Evolutionary conservation across 1,140 invertebrate genomes (phyloP), one percentile per base, ranked within the genome.

Genomic region (Samia ricini): DNA sequence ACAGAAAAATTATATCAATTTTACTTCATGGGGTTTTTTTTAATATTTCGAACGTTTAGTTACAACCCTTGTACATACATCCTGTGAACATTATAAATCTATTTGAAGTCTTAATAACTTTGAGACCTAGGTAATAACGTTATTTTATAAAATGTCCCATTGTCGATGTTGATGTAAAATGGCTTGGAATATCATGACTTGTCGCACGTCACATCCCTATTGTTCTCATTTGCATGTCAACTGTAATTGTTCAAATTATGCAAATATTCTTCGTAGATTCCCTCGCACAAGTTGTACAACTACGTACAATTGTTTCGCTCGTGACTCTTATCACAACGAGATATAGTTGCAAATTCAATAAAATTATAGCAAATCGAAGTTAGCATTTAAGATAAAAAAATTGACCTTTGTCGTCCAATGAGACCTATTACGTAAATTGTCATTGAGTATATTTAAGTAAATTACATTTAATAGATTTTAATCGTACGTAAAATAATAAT

Each of bases 191-290:
- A 60, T 67, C 60, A 63, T 61, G 61, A 49, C 33, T 1, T 42
- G 33, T 42, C 33, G 10, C 33, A 42, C 33, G 33, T 15, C 48
- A 61, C 63, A 20, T 55, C 66, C n/a, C n/a, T 22, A 69, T 71
- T 66, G 61, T 70, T 64, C 59, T 49, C 55, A 71, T 71, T 71
- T 68, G 66, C 69, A 71, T 71, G 57, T 55, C 56, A 26, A 57
- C 29, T 24, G 49, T 67, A 73, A 73, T 70, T 65, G 55, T 26
- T 61, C 61, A 62, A 70, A 73, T 73, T 73, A 73, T 70, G 64
- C 66, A 60, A 66, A 66, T 64, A 24, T 8, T 33, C 7, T 57
- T 56, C 18, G n/a, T 29, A 12, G 1, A 56, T 26, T 56, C n/a
- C 1, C 12, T 10, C 12, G 12, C 12, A 12, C 5, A 36, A 36